Evolutionary conservation across 2,113 vertebrate species (phyloP), one percentile per base, ranked within the genome.

Genomic region (Aptenodytes forsteri): DNA sequence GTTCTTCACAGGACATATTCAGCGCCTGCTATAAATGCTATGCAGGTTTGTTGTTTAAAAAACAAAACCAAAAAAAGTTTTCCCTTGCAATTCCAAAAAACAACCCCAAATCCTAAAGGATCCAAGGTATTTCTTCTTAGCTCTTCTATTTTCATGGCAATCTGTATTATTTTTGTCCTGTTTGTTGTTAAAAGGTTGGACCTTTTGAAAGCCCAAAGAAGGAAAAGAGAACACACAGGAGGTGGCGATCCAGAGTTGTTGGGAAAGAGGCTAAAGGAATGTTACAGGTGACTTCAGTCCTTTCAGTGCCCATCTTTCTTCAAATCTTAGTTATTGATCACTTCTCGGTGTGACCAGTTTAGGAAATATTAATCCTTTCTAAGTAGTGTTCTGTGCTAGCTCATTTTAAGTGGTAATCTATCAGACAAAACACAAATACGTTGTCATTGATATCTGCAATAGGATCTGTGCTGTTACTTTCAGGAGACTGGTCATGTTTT

Each of bases 171-270:
- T 94, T 95, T 88, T 94, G 86, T 93, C 93, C 79, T 94, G 30
- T 95, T 18, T 98, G 79, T 93, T 98, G 34, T 95, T 97, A 94
- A 85, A 98, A 99, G 99, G 96, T 98, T 71, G 99, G 98, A 91
- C 95, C 98, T 78, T 99, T 99, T 96, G 99, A 99, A 98, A 99
- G 99, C 97, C 99, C 99, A 50, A 99, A 99, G 98, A 99, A 99
- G 96, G 99, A 99, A 90, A 99, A 99, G 97, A 98, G 99, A 97
- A 93, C 98, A 49, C 98, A 98, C 76, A 99, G 98, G 90, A 99
- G 99, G 93, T 99, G 99, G 99, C 98, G 98, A 70, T 97, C 98
- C 95, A 99, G 99, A 98, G 99, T 98, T 97, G 98, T 98, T 96
- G 99, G 98, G 96, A 99, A 99, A 98, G 99, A 99, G 84, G 94